These are phyloP conservation scores for Neoascia interrupta DNA, from an alignment of 2,888 invertebrate genomes.

Conservation along the genomic window DNA sequence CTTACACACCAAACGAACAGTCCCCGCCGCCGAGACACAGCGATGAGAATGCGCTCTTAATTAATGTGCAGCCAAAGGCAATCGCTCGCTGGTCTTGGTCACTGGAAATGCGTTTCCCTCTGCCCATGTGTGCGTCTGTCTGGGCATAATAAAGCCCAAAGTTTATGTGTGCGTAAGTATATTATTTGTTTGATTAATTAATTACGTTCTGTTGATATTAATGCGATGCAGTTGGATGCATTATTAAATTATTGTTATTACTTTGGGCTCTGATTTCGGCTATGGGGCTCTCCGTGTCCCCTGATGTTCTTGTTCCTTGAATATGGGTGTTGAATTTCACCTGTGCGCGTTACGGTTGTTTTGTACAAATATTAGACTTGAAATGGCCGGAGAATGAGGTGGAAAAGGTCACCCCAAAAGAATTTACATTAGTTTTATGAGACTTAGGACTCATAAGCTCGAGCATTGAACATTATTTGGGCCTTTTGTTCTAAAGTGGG, in stretches of 20 bases:
- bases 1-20: neutral
- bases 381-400: constrained; percentile 17
- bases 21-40: no score
- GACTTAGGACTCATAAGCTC: neutral
- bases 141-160: constrained; percentile 22
- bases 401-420: constrained; percentile 16
- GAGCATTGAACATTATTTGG: constrained; percentile 8
- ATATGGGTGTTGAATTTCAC: constrained; percentile 48
- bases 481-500: constrained; percentile 13
- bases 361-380: constrained; percentile 60
- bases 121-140: neutral
- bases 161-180: constrained; percentile 2
- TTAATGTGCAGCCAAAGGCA: constrained; percentile 66
- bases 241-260: constrained; percentile 67
- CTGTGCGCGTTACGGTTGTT: constrained; percentile 51
- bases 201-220: constrained; percentile 54
- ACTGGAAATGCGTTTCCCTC: constrained; percentile 44
- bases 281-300: neutral
- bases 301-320: neutral
- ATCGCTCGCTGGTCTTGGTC: no score
- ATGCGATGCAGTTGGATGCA: constrained; percentile 63
- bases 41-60: constrained; percentile 65
- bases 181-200: constrained; percentile 68
- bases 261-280: constrained; percentile 21
- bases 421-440: constrained; percentile 53